Percentiles rank a stretch among this genome's conserved stretches.
Conservation (phyloP, 2,113 vertebrate genomes). For the Sinocyclocheilus anophthalmus region DNA sequence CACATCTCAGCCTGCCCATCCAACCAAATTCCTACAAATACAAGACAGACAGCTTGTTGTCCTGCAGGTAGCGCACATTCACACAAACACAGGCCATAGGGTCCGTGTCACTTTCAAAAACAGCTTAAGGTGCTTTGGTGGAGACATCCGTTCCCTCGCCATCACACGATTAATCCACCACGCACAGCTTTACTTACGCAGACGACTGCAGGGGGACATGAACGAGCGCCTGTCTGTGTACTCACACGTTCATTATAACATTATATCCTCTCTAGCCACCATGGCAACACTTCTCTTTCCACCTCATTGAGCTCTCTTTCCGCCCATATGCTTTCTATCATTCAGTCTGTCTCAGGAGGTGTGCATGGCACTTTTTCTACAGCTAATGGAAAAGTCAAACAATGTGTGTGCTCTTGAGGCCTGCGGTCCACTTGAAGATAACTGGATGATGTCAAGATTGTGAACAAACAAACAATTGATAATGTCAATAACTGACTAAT, state of each 20-base stretch:
- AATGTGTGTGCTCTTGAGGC: neutral
- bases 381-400: slow-evolving; percentile 8
- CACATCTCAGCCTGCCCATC: neutral
- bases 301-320: slow-evolving; percentile 22
- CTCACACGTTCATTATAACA: slow-evolving; percentile 39
- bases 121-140: neutral
- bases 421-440: neutral
- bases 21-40: neutral
- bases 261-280: slow-evolving; percentile 41
- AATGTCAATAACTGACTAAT: neutral
- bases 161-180: slow-evolving; percentile 41
- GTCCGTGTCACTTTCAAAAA: neutral
- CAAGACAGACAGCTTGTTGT: neutral
- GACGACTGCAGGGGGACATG: slow-evolving; percentile 9
- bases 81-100: neutral
- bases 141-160: neutral
- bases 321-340: neutral
- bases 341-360: neutral
- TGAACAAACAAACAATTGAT: neutral
- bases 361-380: neutral
- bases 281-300: slow-evolving; percentile 47
- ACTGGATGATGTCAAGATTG: slow-evolving; percentile 5
- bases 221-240: neutral
- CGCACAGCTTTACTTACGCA: slow-evolving; percentile 36
- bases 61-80: neutral